Conservation (phyloP, 2,797 vertebrate species). For the Tangara arthus region DNA sequence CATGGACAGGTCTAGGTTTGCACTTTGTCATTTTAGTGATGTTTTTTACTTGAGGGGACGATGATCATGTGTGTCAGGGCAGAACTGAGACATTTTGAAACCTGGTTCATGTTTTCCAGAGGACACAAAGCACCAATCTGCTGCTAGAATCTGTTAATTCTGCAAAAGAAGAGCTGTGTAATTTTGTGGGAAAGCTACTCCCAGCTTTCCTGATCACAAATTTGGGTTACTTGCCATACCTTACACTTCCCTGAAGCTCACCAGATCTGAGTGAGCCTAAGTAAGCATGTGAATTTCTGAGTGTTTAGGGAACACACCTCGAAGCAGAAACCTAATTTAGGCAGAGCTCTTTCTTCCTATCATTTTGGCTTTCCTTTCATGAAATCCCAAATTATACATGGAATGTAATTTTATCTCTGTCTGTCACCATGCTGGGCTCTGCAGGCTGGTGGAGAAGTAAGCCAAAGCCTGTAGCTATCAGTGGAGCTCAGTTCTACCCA, state of each 20-base stretch:
- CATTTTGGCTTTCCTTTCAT: background rate
- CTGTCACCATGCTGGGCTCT: background rate
- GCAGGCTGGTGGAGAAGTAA: background rate
- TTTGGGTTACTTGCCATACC: background rate
- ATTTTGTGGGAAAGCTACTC: background rate
- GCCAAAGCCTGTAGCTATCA: background rate
- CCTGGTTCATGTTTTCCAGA: background rate
- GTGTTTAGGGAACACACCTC: background rate
- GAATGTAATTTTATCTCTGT: conserved; percentile 10
- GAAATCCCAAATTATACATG: background rate
- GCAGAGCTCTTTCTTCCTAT: background rate
- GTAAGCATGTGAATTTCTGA: background rate
- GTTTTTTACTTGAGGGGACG: background rate
- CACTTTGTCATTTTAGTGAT: background rate
- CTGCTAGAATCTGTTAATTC: background rate
- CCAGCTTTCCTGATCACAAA: background rate
- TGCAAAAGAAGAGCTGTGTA: background rate
- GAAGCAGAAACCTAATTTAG: background rate
- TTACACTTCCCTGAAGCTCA: background rate
- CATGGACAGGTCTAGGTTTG: background rate
- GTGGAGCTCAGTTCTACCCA: background rate
- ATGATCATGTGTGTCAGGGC: background rate
- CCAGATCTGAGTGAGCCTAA: background rate
- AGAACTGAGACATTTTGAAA: background rate
- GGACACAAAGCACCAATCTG: background rate